A percentile compares a stretch with the other conserved stretches of the same genome.
phyloP scores from a whole-genome alignment of 2,113 vertebrate species.

The Benthochromis sp. region DNA sequence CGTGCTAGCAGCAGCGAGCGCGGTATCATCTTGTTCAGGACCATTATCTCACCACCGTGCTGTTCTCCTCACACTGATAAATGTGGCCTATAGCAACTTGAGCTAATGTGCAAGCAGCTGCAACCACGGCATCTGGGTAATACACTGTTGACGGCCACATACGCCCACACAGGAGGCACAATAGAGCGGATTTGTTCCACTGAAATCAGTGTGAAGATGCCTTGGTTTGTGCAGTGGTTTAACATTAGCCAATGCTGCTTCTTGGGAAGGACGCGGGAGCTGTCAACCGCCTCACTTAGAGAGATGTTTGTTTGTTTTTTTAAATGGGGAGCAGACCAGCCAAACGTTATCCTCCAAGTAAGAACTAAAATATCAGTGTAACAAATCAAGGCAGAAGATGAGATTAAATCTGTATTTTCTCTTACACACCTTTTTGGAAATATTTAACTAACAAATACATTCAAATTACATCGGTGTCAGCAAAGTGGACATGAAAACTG shows the following conservation, averaged over 20 bases:
- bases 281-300: background rate
- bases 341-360: background rate
- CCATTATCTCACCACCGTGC: conserved; percentile 39
- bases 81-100: conserved; percentile 22
- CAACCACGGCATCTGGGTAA: conserved; percentile 34
- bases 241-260: background rate
- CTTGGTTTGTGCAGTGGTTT: background rate
- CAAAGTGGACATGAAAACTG: background rate
- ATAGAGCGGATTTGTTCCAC: conserved; percentile 40
- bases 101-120: conserved; percentile 51
- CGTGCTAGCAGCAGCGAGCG: conserved; percentile 2
- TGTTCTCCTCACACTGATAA: conserved; percentile 38
- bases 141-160: conserved; percentile 24
- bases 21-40: conserved; percentile 40
- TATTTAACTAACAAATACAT: background rate
- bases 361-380: background rate
- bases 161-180: conserved; percentile 39
- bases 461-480: background rate
- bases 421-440: background rate
- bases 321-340: background rate
- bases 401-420: background rate
- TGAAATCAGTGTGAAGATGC: conserved; percentile 24
- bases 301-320: background rate
- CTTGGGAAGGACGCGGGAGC: background rate
- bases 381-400: background rate